Conservation (phyloP, 1,140 invertebrate genomes). For the Hyles euphorbiae region DNA sequence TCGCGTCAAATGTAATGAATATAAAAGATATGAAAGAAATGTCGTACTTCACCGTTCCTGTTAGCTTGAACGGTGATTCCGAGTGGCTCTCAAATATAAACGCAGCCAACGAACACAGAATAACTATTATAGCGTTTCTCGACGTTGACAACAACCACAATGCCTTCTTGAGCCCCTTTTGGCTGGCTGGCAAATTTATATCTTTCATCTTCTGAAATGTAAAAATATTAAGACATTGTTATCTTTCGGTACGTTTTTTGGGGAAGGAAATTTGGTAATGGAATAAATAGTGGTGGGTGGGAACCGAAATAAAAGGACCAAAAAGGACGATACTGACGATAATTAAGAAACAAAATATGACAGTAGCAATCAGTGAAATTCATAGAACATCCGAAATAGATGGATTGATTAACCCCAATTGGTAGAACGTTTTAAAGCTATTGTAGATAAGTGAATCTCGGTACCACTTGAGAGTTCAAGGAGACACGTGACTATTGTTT, state of each 20-base stretch:
- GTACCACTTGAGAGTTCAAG: too few relatives aligned
- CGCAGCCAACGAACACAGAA: conserved; percentile 81
- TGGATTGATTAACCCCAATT: too few relatives aligned
- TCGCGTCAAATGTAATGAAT: not conserved
- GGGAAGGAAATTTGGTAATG: too few relatives aligned
- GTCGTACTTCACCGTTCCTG: conserved; percentile 67
- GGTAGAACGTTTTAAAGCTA: too few relatives aligned
- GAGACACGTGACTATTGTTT: too few relatives aligned
- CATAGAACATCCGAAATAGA: too few relatives aligned
- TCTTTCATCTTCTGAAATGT: conserved; percentile 81
- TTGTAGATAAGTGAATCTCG: too few relatives aligned
- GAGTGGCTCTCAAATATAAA: conserved; percentile 56
- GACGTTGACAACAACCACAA: conserved; percentile 87
- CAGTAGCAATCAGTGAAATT: too few relatives aligned
- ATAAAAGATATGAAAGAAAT: conserved; percentile 4
- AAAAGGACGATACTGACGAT: not conserved
- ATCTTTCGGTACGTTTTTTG: conserved; percentile 5
- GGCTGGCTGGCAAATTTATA: conserved; percentile 53
- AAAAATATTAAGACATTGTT: conserved; percentile 9
- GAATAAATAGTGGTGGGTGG: too few relatives aligned
- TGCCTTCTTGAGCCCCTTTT: conserved; percentile 76
- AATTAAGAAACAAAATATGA: too few relatives aligned
- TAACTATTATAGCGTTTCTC: conserved; percentile 87
- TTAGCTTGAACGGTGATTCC: conserved; percentile 62
- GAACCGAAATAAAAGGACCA: too few relatives aligned